Conservation (phyloP, 1,140 invertebrate species). For the Conus betulinus region DNA sequence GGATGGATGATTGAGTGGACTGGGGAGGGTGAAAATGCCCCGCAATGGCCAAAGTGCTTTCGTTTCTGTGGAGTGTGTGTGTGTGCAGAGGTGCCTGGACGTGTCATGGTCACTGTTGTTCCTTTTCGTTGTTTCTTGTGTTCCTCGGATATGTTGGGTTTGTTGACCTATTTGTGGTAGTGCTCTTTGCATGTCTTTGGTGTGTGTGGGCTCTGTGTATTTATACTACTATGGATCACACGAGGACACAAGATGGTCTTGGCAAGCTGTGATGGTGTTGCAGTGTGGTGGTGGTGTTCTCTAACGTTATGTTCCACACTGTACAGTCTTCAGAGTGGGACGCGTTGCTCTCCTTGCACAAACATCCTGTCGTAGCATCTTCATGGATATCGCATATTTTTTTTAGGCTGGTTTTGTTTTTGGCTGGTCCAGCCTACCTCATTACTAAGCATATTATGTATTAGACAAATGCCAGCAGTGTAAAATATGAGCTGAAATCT, state of each 20-base stretch:
- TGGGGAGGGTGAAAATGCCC: not conserved
- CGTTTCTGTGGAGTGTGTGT: not conserved
- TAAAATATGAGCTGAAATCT: too few relatives aligned
- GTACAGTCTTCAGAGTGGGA: not conserved
- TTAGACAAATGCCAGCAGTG: too few relatives aligned
- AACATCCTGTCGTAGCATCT: not conserved
- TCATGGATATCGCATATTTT: too few relatives aligned
- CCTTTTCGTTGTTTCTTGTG: too few relatives aligned
- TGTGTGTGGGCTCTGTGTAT: not conserved
- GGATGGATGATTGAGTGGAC: not conserved
- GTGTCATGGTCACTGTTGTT: too few relatives aligned
- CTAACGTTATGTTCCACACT: not conserved
- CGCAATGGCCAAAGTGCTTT: slow-evolving; percentile 4
- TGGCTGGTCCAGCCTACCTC: too few relatives aligned
- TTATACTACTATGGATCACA: not conserved
- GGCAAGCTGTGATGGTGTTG: not conserved
- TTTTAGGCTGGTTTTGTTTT: too few relatives aligned
- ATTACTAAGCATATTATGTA: too few relatives aligned
- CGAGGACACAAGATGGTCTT: not conserved
- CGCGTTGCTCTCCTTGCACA: not conserved
- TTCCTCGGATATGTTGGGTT: too few relatives aligned
- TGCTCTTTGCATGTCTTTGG: not conserved
- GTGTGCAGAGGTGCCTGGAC: not conserved
- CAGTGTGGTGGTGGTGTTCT: not conserved
- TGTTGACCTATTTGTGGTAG: too few relatives aligned